Conservation (phyloP, 1,140 invertebrate species). For the Caenorhabditis elegans region DNA sequence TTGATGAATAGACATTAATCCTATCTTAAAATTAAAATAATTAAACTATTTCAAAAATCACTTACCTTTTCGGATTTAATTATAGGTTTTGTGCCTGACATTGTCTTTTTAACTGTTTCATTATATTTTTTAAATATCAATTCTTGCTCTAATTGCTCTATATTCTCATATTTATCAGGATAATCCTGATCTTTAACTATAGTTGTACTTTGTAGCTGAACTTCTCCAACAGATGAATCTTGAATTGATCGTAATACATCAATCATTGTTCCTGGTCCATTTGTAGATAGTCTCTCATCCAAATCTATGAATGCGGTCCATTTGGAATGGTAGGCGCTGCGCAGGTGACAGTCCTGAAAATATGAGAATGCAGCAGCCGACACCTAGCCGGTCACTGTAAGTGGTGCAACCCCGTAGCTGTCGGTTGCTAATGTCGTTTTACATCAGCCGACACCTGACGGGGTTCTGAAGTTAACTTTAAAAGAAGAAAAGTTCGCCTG, state of each 20-base stretch:
- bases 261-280: background rate
- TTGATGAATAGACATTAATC: background rate
- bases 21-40: background rate
- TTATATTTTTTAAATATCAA: conserved; percentile 5
- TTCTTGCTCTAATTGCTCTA: background rate
- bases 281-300: background rate
- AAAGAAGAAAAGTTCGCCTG: no score
- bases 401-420: no score
- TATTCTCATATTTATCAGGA: background rate
- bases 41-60: no score
- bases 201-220: background rate
- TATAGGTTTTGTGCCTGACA: background rate
- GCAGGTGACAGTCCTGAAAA: background rate
- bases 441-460: no score
- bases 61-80: background rate
- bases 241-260: background rate
- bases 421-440: no score
- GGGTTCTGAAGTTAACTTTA: no score
- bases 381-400: no score
- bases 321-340: background rate
- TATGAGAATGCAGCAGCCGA: no score
- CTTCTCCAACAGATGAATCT: background rate
- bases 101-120: background rate
- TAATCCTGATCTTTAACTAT: background rate
- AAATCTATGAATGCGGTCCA: conserved; percentile 5